A percentile compares a stretch with the other conserved stretches of the same genome.
Conservation (phyloP, 2,797 vertebrate species). For the Apogon hyalosoma region DNA sequence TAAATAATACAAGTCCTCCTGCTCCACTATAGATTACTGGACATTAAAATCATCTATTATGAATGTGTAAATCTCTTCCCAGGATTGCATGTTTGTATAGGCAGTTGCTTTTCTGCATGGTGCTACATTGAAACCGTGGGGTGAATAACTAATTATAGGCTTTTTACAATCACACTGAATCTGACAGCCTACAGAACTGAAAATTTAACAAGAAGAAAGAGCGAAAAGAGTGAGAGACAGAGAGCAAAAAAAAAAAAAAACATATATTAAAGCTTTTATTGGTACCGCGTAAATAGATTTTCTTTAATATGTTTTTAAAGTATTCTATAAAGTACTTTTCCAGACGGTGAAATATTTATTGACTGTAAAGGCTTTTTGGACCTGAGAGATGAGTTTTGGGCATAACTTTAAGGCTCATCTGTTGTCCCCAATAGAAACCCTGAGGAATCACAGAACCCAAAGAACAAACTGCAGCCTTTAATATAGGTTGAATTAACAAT, state of each 20-base stretch:
- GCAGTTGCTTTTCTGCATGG: slow-evolving; percentile 35
- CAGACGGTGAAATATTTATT: slow-evolving; percentile 18
- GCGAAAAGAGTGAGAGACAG: slow-evolving; percentile 5
- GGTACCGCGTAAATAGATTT: slow-evolving; percentile 26
- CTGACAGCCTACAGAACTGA: slow-evolving; percentile 36
- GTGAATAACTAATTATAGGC: slow-evolving; percentile 48
- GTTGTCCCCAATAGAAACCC: not conserved
- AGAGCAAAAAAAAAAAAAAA: not conserved
- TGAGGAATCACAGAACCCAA: slow-evolving; percentile 8
- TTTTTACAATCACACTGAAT: slow-evolving; percentile 57
- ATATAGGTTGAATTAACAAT: slow-evolving; percentile 34
- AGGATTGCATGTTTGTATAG: slow-evolving; percentile 17
- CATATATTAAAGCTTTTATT: slow-evolving; percentile 17
- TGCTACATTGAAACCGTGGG: slow-evolving; percentile 38
- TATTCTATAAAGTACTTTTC: slow-evolving; percentile 33
- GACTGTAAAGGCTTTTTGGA: slow-evolving; percentile 33
- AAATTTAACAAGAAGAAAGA: slow-evolving; percentile 22
- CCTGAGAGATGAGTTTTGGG: slow-evolving; percentile 11
- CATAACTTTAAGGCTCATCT: slow-evolving; percentile 3
- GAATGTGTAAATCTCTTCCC: slow-evolving; percentile 26
- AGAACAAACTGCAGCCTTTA: slow-evolving; percentile 13
- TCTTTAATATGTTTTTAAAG: slow-evolving; percentile 36
- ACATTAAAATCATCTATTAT: slow-evolving; percentile 43
- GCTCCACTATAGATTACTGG: slow-evolving; percentile 40
- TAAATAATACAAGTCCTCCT: slow-evolving; percentile 12